phyloP scores from a whole-genome alignment of 2,797 vertebrate species.

The Labroides dimidiatus region DNA sequence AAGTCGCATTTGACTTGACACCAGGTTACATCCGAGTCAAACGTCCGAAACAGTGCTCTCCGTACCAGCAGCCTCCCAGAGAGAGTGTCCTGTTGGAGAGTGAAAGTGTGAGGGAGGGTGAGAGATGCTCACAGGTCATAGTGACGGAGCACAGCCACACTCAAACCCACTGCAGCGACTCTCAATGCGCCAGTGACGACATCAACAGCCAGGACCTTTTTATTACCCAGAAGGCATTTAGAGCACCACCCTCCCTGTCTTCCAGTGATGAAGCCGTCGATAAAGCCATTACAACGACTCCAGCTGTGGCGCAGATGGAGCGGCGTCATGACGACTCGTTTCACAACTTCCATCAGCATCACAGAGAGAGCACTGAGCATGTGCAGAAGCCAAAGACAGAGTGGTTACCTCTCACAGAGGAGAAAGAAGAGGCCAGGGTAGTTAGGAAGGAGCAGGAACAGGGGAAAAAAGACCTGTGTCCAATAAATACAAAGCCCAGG shows the following conservation, averaged over 20 bases:
- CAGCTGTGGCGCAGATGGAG: not conserved
- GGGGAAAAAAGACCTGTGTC: not conserved
- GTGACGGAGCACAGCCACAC: not conserved
- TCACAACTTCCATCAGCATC: not conserved
- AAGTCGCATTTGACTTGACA: slow-evolving; percentile 72
- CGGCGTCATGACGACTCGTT: not conserved
- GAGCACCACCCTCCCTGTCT: slow-evolving; percentile 34
- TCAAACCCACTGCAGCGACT: slow-evolving; percentile 31
- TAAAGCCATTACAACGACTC: not conserved
- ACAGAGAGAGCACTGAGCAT: not conserved
- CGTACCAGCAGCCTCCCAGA: not conserved
- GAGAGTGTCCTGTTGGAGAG: not conserved
- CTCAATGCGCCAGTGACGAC: slow-evolving; percentile 68
- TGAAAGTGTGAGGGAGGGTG: not conserved
- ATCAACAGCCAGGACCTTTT: slow-evolving; percentile 86
- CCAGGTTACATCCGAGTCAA: slow-evolving; percentile 29
- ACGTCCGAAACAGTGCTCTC: slow-evolving; percentile 24
- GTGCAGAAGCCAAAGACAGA: not conserved
- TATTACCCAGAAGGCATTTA: slow-evolving; percentile 85
- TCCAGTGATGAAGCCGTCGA: slow-evolving; percentile 62
- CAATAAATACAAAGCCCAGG: not conserved
- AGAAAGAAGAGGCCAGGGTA: not conserved
- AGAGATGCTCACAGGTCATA: slow-evolving; percentile 7
- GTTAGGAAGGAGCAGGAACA: not conserved
- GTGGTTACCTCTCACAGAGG: not conserved